Conservation (phyloP, 2,797 vertebrate species). For the Megaceryle alcyon region DNA sequence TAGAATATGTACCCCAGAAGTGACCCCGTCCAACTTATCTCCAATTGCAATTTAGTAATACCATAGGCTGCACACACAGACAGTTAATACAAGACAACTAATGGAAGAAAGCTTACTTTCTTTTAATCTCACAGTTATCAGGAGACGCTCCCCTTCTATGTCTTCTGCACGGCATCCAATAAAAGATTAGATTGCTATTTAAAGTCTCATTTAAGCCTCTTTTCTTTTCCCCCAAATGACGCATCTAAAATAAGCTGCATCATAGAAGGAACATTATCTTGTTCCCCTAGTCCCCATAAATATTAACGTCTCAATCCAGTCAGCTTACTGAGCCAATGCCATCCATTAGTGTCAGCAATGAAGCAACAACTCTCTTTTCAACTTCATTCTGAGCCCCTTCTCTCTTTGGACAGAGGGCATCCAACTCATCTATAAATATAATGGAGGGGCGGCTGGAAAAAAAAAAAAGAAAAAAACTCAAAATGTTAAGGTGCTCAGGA, state of each 20-base stretch:
- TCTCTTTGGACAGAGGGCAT: slow-evolving; percentile 93
- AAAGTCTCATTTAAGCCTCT: neutral
- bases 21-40: neutral
- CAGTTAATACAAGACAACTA: neutral
- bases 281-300: neutral
- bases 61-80: neutral
- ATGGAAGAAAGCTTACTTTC: neutral
- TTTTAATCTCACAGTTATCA: neutral
- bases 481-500: neutral
- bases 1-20: neutral
- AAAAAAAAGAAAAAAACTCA: neutral
- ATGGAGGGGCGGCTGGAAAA: slow-evolving; percentile 86
- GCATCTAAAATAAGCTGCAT: neutral
- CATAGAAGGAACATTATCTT: neutral
- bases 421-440: slow-evolving; percentile 97
- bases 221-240: neutral
- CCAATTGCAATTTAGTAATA: neutral
- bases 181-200: neutral
- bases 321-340: slow-evolving; percentile 93
- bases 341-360: slow-evolving; percentile 95
- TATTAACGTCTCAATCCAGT: neutral
- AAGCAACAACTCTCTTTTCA: slow-evolving; percentile 94
- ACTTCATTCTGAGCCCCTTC: slow-evolving; percentile 95
- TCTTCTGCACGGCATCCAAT: neutral
- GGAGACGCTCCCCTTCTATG: neutral